phyloP scores from a whole-genome alignment of 1,140 invertebrate genomes.

The Ladona fulva region DNA sequence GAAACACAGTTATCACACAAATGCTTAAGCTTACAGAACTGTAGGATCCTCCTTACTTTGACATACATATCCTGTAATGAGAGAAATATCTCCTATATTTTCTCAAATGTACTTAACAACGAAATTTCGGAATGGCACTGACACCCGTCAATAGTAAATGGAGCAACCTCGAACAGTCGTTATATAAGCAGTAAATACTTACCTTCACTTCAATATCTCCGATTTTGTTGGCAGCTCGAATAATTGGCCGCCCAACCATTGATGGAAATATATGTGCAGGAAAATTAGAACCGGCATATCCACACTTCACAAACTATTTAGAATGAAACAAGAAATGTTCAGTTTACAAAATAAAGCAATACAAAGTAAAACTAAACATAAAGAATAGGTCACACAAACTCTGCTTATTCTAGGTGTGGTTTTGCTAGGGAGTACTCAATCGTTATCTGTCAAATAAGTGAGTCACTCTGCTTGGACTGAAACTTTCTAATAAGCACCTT shows the following conservation, averaged over 20 bases:
- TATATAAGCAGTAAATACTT: slow-evolving; percentile 30
- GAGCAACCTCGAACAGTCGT: neutral
- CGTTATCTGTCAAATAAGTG: slow-evolving; percentile 13
- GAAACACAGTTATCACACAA: slow-evolving; percentile 15
- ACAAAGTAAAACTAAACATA: no score
- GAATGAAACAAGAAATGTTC: slow-evolving; percentile 12
- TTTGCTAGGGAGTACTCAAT: slow-evolving; percentile 21
- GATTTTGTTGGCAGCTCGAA: slow-evolving; percentile 93
- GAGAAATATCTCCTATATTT: slow-evolving; percentile 11
- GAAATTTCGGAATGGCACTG: no score
- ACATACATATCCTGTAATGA: slow-evolving; percentile 28
- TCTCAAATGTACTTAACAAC: neutral
- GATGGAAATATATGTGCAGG: slow-evolving; percentile 98
- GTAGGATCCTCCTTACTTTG: slow-evolving; percentile 24
- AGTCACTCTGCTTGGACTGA: slow-evolving; percentile 14
- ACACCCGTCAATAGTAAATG: neutral
- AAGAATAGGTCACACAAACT: slow-evolving; percentile 13
- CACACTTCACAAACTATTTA: slow-evolving; percentile 99
- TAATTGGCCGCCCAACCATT: slow-evolving; percentile 95
- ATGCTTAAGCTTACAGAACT: slow-evolving; percentile 21
- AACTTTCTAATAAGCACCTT: slow-evolving; percentile 15
- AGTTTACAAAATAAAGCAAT: neutral
- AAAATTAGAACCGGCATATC: slow-evolving; percentile 98
- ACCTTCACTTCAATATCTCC: slow-evolving; percentile 99
- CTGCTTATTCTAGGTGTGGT: slow-evolving; percentile 24